Evolutionary conservation across 2,113 vertebrate species (phyloP).

Genomic region (Sorex fumeus): DNA sequence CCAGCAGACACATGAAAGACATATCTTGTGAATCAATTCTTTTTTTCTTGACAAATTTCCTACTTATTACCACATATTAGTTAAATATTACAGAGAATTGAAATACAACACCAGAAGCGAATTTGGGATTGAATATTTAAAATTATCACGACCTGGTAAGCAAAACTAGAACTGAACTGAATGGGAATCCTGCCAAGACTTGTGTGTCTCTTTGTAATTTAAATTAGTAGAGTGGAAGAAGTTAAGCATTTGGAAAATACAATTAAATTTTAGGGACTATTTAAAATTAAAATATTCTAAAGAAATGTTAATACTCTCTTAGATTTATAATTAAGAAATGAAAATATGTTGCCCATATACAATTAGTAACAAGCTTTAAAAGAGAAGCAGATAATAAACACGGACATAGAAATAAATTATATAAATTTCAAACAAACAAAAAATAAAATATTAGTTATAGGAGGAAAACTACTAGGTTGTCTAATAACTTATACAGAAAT

Average conservation of each 20-base stretch:
- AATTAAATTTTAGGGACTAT: constrained; percentile 18
- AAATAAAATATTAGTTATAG: constrained; percentile 11
- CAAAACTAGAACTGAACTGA: background rate
- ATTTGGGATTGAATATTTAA: background rate
- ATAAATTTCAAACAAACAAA: background rate
- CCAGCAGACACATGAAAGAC: background rate
- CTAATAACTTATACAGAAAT: constrained; percentile 6
- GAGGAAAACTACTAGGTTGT: background rate
- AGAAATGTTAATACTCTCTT: background rate
- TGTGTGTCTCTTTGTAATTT: background rate
- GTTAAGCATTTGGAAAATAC: background rate
- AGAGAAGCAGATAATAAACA: background rate
- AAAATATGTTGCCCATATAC: background rate
- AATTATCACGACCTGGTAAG: background rate
- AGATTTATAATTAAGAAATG: background rate
- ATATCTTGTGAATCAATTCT: background rate
- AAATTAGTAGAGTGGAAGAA: background rate
- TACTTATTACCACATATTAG: background rate
- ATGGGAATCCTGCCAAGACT: background rate
- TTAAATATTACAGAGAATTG: background rate
- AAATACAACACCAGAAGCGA: background rate
- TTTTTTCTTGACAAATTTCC: constrained; percentile 32
- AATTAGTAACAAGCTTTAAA: constrained; percentile 18
- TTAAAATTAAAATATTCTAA: constrained; percentile 8
- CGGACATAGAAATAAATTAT: background rate